These are phyloP conservation scores for Rhinatrema bivittatum DNA, from an alignment of 2,797 vertebrate genomes.

Conservation along the genomic window DNA sequence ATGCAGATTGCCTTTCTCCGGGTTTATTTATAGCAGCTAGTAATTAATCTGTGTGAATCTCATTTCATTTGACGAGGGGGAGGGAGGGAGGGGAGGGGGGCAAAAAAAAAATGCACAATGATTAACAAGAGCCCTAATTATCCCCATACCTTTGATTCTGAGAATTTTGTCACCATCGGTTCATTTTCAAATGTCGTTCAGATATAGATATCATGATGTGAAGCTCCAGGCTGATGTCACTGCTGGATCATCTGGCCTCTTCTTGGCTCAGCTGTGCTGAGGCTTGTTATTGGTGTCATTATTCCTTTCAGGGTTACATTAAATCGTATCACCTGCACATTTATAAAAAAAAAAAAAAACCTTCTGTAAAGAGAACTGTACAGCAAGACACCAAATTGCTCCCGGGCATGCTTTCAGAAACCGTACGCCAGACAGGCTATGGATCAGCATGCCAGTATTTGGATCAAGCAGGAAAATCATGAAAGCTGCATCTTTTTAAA, in stretches of 20 bases:
- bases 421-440: too few relatives aligned
- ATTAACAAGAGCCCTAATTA: constrained; percentile 58
- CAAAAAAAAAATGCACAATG: constrained; percentile 27
- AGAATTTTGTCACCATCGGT: constrained; percentile 23
- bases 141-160: constrained; percentile 38
- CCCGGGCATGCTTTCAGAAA: too few relatives aligned
- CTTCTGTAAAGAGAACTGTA: too few relatives aligned
- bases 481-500: too few relatives aligned
- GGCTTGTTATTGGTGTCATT: background rate
- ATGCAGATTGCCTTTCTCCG: constrained; percentile 41
- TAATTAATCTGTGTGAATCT: constrained; percentile 61
- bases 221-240: fast-evolving
- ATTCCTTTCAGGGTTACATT: too few relatives aligned
- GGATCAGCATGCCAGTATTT: too few relatives aligned
- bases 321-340: background rate
- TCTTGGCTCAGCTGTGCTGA: background rate
- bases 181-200: constrained; percentile 27
- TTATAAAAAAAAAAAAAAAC: too few relatives aligned
- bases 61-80: too few relatives aligned
- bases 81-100: constrained; percentile 17
- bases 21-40: constrained; percentile 63
- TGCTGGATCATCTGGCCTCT: background rate
- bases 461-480: too few relatives aligned
- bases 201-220: background rate
- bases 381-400: too few relatives aligned